These are phyloP conservation scores for Acromyrmex charruanus DNA, from an alignment of 1,140 invertebrate species.

Conservation along the genomic window DNA sequence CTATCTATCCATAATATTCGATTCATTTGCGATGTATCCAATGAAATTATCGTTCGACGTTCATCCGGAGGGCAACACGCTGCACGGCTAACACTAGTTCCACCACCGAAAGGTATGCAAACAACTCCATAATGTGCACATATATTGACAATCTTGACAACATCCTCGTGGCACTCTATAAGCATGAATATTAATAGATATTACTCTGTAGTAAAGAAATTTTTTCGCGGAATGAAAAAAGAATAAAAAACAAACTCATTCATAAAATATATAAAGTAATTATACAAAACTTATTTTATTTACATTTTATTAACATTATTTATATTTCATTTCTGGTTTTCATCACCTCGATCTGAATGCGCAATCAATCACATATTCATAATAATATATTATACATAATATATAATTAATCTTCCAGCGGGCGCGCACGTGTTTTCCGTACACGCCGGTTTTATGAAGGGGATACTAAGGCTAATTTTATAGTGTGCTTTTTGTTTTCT, in stretches of 20 bases:
- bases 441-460: too few relatives aligned
- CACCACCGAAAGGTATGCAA: constrained; percentile 98
- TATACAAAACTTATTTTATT: background rate
- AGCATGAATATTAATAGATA: constrained; percentile 52
- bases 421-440: too few relatives aligned
- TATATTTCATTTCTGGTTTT: background rate
- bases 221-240: background rate
- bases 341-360: background rate
- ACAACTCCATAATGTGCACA: constrained; percentile 93
- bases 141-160: constrained; percentile 92
- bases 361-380: background rate
- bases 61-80: constrained; percentile 95
- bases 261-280: constrained; percentile 4
- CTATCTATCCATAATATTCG: constrained; percentile 97
- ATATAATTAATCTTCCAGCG: too few relatives aligned
- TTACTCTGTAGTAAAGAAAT: background rate
- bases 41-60: constrained; percentile 93
- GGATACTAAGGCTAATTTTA: too few relatives aligned
- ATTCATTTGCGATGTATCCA: constrained; percentile 99
- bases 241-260: background rate
- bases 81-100: constrained; percentile 97
- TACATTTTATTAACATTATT: background rate
- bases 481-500: too few relatives aligned
- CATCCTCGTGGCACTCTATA: constrained; percentile 92
- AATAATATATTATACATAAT: background rate